These are phyloP conservation scores for Ectemnius lituratus DNA, from an alignment of 2,888 invertebrate genomes.

Conservation along the genomic window DNA sequence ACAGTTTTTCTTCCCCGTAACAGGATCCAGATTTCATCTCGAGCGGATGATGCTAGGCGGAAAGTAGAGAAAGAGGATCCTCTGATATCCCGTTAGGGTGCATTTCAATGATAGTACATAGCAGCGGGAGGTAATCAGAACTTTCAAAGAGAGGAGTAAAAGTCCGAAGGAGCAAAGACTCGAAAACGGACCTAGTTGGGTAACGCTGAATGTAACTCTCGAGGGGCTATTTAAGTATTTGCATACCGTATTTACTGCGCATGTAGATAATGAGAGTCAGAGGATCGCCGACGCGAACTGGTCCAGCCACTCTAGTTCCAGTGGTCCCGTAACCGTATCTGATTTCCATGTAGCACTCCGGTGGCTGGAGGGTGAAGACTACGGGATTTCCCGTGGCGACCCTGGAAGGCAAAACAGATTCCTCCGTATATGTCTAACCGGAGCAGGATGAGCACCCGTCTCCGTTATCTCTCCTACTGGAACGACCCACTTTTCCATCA, in stretches of 20 bases:
- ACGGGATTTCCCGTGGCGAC: slow-evolving; percentile 97
- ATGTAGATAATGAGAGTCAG: slow-evolving; percentile 95
- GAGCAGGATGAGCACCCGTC: slow-evolving; percentile 25
- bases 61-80: background rate
- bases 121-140: background rate
- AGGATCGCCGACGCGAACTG: slow-evolving; percentile 95
- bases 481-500: slow-evolving; percentile 8
- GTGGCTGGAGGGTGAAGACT: slow-evolving; percentile 94
- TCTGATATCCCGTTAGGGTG: background rate
- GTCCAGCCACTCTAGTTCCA: slow-evolving; percentile 91
- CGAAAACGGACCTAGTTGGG: slow-evolving; percentile 47
- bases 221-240: slow-evolving; percentile 4
- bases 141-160: slow-evolving; percentile 1
- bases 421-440: slow-evolving; percentile 24
- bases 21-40: background rate
- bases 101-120: background rate
- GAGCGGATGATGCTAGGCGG: background rate
- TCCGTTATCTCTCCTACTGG: slow-evolving; percentile 36
- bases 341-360: slow-evolving; percentile 98
- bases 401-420: slow-evolving; percentile 79
- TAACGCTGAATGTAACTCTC: background rate
- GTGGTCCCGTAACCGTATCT: slow-evolving; percentile 93
- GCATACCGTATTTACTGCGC: slow-evolving; percentile 94
- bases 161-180: slow-evolving; percentile 1
- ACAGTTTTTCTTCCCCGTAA: too few species aligned